phyloP scores from a whole-genome alignment of 2,797 vertebrate species.

The Xenopus petersii region DNA sequence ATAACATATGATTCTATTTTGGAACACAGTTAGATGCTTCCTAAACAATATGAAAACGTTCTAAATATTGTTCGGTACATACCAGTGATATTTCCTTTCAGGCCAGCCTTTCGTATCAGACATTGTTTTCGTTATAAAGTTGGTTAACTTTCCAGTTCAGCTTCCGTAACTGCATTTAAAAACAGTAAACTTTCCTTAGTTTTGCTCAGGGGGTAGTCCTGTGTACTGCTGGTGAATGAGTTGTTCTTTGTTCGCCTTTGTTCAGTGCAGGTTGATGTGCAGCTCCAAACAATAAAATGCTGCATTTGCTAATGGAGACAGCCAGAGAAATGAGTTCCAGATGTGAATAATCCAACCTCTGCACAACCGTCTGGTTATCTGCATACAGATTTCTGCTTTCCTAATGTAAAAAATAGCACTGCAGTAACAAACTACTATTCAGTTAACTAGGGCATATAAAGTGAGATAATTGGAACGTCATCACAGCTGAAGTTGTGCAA shows the following conservation, averaged over 20 bases:
- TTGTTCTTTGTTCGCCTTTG: conserved; percentile 5
- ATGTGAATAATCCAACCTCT: conserved; percentile 57
- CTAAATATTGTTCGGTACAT: conserved; percentile 13
- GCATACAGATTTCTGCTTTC: conserved; percentile 18
- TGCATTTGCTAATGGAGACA: conserved; percentile 52
- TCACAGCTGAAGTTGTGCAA: background rate
- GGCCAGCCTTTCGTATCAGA: conserved; percentile 18
- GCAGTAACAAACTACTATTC: background rate
- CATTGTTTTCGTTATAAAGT: conserved; percentile 14
- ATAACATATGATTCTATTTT: no score
- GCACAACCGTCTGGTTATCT: conserved; percentile 52
- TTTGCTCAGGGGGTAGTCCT: background rate
- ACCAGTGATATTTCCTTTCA: conserved; percentile 22
- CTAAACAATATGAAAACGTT: no score
- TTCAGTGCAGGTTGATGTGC: conserved; percentile 50
- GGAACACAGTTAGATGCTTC: no score
- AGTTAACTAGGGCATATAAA: background rate
- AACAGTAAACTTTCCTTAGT: background rate
- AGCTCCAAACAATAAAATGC: conserved; percentile 52
- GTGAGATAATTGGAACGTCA: background rate
- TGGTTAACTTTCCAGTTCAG: conserved; percentile 6
- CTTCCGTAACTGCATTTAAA: background rate
- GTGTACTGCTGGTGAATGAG: background rate
- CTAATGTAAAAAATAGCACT: conserved; percentile 8
- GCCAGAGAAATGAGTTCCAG: conserved; percentile 69